These are phyloP conservation scores for Murina feae DNA, from an alignment of 2,113 vertebrate species.

Conservation along the genomic window DNA sequence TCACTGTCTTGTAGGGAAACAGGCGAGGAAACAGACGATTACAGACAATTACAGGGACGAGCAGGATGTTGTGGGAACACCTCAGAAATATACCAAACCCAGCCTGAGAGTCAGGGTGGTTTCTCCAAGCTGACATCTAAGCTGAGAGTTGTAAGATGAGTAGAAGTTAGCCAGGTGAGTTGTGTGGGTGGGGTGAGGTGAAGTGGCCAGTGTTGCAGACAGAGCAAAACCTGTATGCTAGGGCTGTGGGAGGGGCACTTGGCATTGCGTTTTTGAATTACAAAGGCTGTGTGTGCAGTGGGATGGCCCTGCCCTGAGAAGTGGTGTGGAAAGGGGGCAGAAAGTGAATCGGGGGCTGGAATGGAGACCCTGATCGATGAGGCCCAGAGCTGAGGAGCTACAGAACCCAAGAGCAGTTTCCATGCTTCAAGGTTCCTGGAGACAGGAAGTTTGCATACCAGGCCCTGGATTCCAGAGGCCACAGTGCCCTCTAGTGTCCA, in stretches of 20 bases:
- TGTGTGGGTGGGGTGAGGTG: neutral
- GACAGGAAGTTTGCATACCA: neutral
- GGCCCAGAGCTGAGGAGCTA: neutral
- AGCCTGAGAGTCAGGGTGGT: neutral
- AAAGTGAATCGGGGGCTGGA: neutral
- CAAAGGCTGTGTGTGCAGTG: neutral
- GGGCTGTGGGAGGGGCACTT: neutral
- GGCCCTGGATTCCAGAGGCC: neutral
- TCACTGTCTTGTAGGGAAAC: neutral
- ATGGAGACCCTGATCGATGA: neutral
- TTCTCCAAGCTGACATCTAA: slow-evolving; percentile 38
- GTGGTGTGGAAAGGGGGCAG: neutral
- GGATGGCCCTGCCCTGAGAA: neutral
- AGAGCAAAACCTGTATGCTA: neutral
- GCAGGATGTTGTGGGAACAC: neutral
- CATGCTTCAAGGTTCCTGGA: neutral
- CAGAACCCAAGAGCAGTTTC: neutral
- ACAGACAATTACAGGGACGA: slow-evolving; percentile 15
- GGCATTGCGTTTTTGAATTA: neutral
- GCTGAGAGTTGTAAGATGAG: neutral
- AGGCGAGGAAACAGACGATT: slow-evolving; percentile 21
- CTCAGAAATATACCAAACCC: neutral
- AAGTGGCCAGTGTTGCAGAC: neutral
- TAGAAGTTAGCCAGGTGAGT: neutral
- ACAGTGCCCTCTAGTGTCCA: slow-evolving; percentile 68